Evolutionary conservation across 2,113 vertebrate species (phyloP).

Genomic region (Bufo bufo): DNA sequence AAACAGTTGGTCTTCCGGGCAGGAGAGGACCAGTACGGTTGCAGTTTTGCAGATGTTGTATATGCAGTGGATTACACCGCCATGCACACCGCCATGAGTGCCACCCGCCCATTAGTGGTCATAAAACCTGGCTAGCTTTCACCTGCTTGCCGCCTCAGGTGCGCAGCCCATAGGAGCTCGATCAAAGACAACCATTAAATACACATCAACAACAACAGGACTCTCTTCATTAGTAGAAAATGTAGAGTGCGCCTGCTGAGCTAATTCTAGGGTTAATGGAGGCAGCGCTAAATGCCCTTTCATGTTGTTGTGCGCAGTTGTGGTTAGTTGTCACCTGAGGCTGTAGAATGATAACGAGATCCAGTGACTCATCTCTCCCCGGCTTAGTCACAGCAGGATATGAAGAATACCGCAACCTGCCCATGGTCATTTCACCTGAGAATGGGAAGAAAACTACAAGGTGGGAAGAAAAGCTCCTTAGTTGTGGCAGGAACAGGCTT

Average conservation of each 20-base stretch:
- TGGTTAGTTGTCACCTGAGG: background rate
- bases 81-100: background rate
- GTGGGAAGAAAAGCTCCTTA: background rate
- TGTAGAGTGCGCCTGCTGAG: background rate
- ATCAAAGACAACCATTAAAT: background rate
- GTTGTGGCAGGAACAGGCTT: background rate
- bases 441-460: background rate
- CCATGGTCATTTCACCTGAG: slow-evolving; percentile 31
- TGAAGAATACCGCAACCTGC: background rate
- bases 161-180: background rate
- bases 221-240: background rate
- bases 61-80: too few species aligned
- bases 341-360: background rate
- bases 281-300: background rate
- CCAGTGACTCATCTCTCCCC: slow-evolving; percentile 18
- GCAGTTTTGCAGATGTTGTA: too few species aligned
- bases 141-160: background rate
- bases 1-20: too few species aligned
- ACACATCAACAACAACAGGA: background rate
- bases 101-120: background rate
- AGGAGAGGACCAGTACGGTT: too few species aligned
- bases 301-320: background rate
- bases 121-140: background rate
- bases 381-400: slow-evolving; percentile 40
- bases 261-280: background rate